These are phyloP conservation scores for Melieria picta DNA, from an alignment of 2,888 invertebrate genomes.

Conservation along the genomic window DNA sequence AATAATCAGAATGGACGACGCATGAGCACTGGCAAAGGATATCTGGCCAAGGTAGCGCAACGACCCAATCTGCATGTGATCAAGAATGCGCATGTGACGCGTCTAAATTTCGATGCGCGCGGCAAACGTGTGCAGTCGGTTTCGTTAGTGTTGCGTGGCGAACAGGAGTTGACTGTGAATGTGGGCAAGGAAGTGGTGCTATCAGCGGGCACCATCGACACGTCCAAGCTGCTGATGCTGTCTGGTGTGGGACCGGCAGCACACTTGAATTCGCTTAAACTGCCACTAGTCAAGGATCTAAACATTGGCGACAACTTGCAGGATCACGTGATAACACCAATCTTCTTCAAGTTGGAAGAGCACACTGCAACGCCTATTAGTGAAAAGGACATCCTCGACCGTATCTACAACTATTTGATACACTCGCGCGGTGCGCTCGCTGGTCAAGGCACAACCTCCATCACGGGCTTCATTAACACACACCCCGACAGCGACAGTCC, in stretches of 20 bases:
- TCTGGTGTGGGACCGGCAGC: slow-evolving; percentile 53
- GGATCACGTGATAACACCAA: slow-evolving; percentile 74
- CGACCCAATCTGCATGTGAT: slow-evolving; percentile 70
- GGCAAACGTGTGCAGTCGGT: slow-evolving; percentile 66
- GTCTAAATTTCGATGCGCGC: slow-evolving; percentile 67
- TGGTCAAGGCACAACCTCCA: slow-evolving; percentile 56
- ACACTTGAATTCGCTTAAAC: slow-evolving; percentile 43
- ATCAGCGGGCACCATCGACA: slow-evolving; percentile 51
- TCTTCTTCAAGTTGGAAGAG: slow-evolving; percentile 60
- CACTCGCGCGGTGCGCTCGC: slow-evolving; percentile 40
- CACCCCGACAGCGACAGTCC: slow-evolving; percentile 56
- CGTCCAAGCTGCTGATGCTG: slow-evolving; percentile 54
- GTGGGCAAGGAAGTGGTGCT: slow-evolving; percentile 50
- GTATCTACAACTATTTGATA: slow-evolving; percentile 63
- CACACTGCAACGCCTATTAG: slow-evolving; percentile 35
- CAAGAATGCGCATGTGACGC: slow-evolving; percentile 69
- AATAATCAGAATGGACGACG: slow-evolving; percentile 72
- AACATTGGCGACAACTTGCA: slow-evolving; percentile 78
- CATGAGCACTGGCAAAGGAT: slow-evolving; percentile 79
- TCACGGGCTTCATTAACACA: slow-evolving; percentile 69
- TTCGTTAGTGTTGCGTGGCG: slow-evolving; percentile 67
- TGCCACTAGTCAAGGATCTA: slow-evolving; percentile 47
- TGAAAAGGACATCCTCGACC: slow-evolving; percentile 53
- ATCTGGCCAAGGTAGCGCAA: slow-evolving; percentile 68
- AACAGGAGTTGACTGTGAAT: slow-evolving; percentile 41